Base-by-base conservation (phyloP, 2,797 vertebrate genomes). In the Crypturellus tataupa region DNA sequence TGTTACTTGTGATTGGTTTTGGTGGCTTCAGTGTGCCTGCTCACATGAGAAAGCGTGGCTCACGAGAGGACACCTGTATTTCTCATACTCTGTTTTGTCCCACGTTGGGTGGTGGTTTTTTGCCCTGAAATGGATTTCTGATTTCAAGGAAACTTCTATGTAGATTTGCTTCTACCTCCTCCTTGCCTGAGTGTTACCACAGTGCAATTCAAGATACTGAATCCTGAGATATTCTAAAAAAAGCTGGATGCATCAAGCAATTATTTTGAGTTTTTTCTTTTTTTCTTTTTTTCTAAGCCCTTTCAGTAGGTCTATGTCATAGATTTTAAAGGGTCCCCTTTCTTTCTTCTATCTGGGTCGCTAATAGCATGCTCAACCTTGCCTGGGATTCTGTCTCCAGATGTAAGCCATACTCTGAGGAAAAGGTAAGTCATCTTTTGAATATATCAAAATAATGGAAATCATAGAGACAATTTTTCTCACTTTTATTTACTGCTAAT, bases 91-190 rank as follows among this genome's bases (percentile, higher is more conserved):
- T 4, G 1, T 40, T 91, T 75, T 79, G 6, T 12, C 17, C 12
- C 23, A 3, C 0, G 1, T 1, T 21, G 0, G 14, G 29, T 56
- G 53, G 27, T 19, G 9, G 44, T 79, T 76, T 58, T 84, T 44
- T 47, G 64, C 5, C 47, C 25, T 63, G 7, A 51, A 10, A 19
- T 14, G 23, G 13, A 29, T 44, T 11, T 27, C 12, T 70, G 29
- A 31, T 56, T 51, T 25, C 31, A 77, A 80, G 62, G 4, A 67
- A 79, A 5, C 7, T 14, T 46, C 9, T 72, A 3, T 40, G 1
- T 56, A 6, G 12, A 9, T 39, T 56, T 81, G 3, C 3, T 81
- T 91, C 29, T 86, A 68, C 7, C 86, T 73, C 9, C 18, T 44
- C 19, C 16, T 88, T 89, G 9, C 6, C 29, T 25, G 9, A 2